These are phyloP conservation scores for Diadema setosum DNA, from an alignment of 35 echinoderm and acorn worm genomes.

Conservation along the genomic window DNA sequence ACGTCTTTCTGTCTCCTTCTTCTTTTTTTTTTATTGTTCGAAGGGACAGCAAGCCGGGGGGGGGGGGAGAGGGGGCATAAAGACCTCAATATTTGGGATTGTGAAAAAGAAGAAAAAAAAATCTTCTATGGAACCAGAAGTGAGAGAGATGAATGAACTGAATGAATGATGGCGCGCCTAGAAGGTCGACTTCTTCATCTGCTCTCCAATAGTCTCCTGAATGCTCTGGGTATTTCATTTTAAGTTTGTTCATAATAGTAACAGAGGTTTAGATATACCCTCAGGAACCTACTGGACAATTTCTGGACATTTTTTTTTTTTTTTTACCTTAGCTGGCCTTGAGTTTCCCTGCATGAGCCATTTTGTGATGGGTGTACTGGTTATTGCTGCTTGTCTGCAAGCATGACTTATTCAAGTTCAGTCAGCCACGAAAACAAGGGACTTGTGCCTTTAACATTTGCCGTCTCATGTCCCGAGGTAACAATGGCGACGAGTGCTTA, in stretches of 20 bases:
- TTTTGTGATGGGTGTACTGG: not conserved
- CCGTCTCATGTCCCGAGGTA: not conserved
- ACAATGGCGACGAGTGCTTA: not conserved
- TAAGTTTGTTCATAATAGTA: not conserved
- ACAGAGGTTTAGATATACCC: not conserved
- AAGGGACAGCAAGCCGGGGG: too few species aligned
- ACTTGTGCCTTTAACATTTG: not conserved
- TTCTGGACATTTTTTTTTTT: not conserved
- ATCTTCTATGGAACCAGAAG: too few species aligned
- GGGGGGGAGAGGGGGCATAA: too few species aligned
- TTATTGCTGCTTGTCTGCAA: not conserved
- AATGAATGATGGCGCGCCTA: not conserved
- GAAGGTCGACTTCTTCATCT: not conserved
- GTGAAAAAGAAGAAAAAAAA: too few species aligned
- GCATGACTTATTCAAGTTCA: not conserved
- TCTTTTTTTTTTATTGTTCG: too few species aligned
- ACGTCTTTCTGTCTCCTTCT: too few species aligned
- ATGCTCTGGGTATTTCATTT: not conserved
- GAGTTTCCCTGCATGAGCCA: too few species aligned
- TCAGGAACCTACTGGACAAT: not conserved
- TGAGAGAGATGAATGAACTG: too few species aligned
- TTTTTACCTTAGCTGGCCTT: not conserved
- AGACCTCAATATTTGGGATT: too few species aligned
- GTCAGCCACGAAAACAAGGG: not conserved
- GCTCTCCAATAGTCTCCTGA: not conserved